phyloP scores from a whole-genome alignment of 2,888 invertebrate species.

The Spilosoma lubricipeda region DNA sequence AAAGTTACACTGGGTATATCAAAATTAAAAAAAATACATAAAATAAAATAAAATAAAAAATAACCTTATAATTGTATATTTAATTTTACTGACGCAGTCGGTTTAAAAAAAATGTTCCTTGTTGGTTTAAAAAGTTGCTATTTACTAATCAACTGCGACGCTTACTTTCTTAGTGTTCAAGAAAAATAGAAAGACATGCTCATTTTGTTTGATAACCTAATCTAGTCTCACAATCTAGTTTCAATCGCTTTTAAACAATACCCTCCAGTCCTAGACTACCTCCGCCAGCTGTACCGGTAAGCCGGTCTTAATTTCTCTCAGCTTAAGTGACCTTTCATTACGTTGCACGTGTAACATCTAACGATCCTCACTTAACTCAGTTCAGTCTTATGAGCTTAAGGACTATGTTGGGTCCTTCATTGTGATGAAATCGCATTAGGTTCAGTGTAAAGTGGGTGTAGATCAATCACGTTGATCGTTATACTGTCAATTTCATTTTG shows the following conservation, averaged over 20 bases:
- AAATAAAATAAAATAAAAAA: no score
- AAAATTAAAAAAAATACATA: no score
- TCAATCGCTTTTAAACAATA: constrained; percentile 1
- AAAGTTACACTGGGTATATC: no score
- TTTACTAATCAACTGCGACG: no score
- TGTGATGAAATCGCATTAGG: background rate
- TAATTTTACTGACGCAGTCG: no score
- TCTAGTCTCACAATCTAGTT: background rate
- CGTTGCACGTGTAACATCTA: constrained; percentile 26
- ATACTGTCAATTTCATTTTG: background rate
- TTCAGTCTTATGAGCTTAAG: constrained; percentile 37
- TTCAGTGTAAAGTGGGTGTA: background rate
- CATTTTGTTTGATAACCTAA: background rate
- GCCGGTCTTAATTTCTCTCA: constrained; percentile 27
- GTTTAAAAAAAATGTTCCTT: no score
- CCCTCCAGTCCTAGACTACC: constrained; percentile 1
- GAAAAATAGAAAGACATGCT: background rate
- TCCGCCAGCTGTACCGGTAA: constrained; percentile 19
- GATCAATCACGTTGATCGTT: background rate
- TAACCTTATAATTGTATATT: no score
- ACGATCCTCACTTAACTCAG: constrained; percentile 35
- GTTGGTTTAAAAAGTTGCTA: no score
- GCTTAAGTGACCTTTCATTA: constrained; percentile 49
- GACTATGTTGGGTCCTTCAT: constrained; percentile 10
- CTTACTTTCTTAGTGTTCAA: background rate